A percentile compares a stretch with the other conserved stretches of the same genome.
phyloP scores from a whole-genome alignment of 2,888 invertebrate species.

The Drosophila borealis region DNA sequence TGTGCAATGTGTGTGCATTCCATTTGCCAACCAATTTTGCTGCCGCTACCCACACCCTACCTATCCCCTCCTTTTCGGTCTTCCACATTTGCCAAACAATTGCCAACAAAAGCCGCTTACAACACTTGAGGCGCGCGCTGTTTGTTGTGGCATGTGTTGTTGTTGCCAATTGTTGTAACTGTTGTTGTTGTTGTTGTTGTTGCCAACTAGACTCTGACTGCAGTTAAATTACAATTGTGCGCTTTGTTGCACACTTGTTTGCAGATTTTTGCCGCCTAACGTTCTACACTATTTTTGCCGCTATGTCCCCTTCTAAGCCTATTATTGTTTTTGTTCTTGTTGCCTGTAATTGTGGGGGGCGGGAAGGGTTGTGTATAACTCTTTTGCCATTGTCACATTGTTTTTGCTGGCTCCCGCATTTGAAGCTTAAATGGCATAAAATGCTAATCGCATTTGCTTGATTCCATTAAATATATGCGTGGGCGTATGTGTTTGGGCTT shows the following conservation, averaged over 20 bases:
- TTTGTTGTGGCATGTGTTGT: slow-evolving; percentile 46
- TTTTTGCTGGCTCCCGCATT: slow-evolving; percentile 39
- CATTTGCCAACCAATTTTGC: slow-evolving; percentile 67
- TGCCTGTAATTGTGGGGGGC: not conserved
- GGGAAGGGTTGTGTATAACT: slow-evolving; percentile 3
- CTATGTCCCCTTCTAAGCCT: slow-evolving; percentile 7
- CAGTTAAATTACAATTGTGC: slow-evolving; percentile 80
- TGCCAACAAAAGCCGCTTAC: slow-evolving; percentile 79
- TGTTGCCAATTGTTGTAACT: slow-evolving; percentile 32
- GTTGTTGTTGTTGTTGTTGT: slow-evolving; percentile 40
- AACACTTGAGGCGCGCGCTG: slow-evolving; percentile 75
- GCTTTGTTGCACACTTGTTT: slow-evolving; percentile 77
- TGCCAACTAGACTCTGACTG: slow-evolving; percentile 75
- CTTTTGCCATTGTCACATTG: slow-evolving; percentile 40
- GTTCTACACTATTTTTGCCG: slow-evolving; percentile 23
- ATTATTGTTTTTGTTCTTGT: slow-evolving; percentile 20
- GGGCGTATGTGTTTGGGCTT: slow-evolving; percentile 14
- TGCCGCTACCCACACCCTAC: not conserved
- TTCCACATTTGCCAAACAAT: slow-evolving; percentile 65
- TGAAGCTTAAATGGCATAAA: slow-evolving; percentile 69
- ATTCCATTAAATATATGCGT: slow-evolving; percentile 44
- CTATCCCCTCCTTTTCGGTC: slow-evolving; percentile 11
- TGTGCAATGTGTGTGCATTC: slow-evolving; percentile 45
- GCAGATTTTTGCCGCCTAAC: slow-evolving; percentile 58
- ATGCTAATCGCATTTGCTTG: slow-evolving; percentile 74